Percentiles rank a stretch among this genome's conserved stretches.
These are phyloP conservation scores for Antennarius striatus DNA, from an alignment of 2,113 vertebrate genomes.

Conservation along the genomic window DNA sequence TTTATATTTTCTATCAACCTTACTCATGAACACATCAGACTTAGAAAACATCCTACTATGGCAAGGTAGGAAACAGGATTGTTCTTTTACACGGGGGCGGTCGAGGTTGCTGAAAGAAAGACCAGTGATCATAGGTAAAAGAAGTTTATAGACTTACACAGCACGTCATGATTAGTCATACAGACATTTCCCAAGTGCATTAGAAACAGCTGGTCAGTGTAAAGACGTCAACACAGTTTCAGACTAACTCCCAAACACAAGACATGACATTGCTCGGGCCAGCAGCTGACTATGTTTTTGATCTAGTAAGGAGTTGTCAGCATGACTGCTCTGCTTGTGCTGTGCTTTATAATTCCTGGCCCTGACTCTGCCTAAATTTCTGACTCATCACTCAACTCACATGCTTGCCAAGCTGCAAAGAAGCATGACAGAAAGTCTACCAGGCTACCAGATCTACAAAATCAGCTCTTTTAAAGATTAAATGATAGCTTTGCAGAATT, in stretches of 20 bases:
- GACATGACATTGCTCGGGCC: conserved; percentile 9
- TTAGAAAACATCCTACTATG: too few relatives aligned
- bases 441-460: conserved; percentile 28
- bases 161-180: conserved; percentile 34
- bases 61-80: too few relatives aligned
- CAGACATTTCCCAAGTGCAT: conserved; percentile 16
- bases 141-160: conserved; percentile 23
- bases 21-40: too few relatives aligned
- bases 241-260: conserved; percentile 35
- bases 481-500: conserved; percentile 4
- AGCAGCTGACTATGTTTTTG: conserved; percentile 27
- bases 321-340: conserved; percentile 6
- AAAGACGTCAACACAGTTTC: conserved; percentile 44
- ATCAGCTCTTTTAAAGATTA: conserved; percentile 36
- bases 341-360: conserved; percentile 36
- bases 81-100: too few relatives aligned
- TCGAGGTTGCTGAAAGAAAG: background rate
- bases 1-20: too few relatives aligned
- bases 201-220: conserved; percentile 20
- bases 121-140: conserved; percentile 21
- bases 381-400: conserved; percentile 41
- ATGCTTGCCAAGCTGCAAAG: conserved; percentile 26
- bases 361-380: conserved; percentile 34
- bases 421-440: conserved; percentile 28
- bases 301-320: conserved; percentile 35